Base-by-base conservation (phyloP, 2,888 invertebrate species). In the Drosophila macrothrix region DNA sequence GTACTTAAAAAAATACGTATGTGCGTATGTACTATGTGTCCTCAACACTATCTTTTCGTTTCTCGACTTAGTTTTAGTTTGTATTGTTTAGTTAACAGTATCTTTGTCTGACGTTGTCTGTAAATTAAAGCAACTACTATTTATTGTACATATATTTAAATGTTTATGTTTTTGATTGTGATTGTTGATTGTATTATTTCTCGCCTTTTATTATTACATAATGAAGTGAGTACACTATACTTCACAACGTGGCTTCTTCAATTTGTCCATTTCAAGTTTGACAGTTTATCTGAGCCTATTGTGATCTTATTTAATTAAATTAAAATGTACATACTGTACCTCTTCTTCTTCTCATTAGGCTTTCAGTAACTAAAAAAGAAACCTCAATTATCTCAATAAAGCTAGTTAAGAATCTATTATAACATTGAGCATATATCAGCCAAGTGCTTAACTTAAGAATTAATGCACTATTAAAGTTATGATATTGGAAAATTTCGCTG, bases 1-100 rank as follows among this genome's bases (percentile, higher is more conserved):
- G 33, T 67, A 63, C 49, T n/a, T 65, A 56, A 58, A 49, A 53
- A 52, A 41, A 52, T 60, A 62, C 35, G 70, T 86, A 73, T 58
- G 53, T 67, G 58, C 77, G 41, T 56, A 60, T 66, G 49, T 63
- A 59, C 41, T 33, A 22, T 25, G 46, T 46, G 46, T 46, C 16
- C 46, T 25, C 46, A 25, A 25, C 7, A 16, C 25, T 25, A 46
- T 25, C 4, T 25, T 16, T 25, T 46, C 28, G 9, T 43, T 22
- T 28, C 39, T 25, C 29, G 14, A 33, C 58, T 50, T 49, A 46
- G 9, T 62, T 62, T 28, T 41, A 25, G 10, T 14, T 28, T 9
- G 46, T 60, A 37, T n/a, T 33, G 25, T 60, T 55, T 49, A 7
- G 25, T 49, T 58, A 72, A 76, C 35, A 54, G 63, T 78, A 61